These are phyloP conservation scores for Rhynchonycteris naso DNA, from an alignment of 2,797 vertebrate genomes.

Conservation along the genomic window DNA sequence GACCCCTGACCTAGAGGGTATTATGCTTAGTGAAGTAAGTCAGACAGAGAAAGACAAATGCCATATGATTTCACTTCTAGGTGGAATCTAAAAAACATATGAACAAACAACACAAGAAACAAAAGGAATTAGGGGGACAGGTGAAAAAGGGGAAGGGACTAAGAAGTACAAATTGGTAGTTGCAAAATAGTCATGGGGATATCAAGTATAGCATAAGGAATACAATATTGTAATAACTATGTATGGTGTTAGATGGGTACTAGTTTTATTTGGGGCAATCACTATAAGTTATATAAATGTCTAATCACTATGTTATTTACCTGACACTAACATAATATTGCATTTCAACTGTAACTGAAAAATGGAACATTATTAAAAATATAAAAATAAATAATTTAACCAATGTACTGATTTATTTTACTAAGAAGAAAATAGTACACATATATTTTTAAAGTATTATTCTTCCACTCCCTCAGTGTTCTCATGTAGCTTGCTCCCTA, in stretches of 20 bases:
- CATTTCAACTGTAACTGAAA: not conserved
- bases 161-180: not conserved
- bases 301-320: not conserved
- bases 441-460: not conserved
- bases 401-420: constrained; percentile 23
- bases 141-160: not conserved
- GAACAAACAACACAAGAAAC: not conserved
- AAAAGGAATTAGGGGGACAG: not conserved
- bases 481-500: not conserved
- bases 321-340: not conserved
- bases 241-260: not conserved
- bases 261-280: not conserved
- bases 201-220: not conserved
- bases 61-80: not conserved
- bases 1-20: too few species aligned
- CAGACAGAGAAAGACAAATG: not conserved
- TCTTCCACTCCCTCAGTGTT: not conserved
- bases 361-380: not conserved
- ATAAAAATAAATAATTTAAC: constrained; percentile 39
- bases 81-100: not conserved
- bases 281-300: not conserved
- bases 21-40: too few species aligned
- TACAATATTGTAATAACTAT: not conserved
- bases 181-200: not conserved
- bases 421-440: not conserved